phyloP scores from a whole-genome alignment of 2,888 invertebrate species.

The Sarcophaga rosellei region DNA sequence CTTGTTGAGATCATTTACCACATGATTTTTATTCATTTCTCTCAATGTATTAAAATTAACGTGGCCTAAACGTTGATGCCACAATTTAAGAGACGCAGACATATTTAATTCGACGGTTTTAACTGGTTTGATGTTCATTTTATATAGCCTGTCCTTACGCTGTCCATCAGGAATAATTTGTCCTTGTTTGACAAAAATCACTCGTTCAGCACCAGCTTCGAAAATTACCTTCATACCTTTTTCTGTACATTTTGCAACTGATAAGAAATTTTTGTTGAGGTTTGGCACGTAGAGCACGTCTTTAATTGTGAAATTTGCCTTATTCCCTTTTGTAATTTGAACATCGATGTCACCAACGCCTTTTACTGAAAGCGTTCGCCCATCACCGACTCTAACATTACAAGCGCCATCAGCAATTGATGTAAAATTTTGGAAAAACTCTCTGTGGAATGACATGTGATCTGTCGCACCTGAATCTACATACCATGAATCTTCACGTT shows the following conservation, averaged over 20 bases:
- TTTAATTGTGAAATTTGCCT: neutral
- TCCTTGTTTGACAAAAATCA: slow-evolving; percentile 18
- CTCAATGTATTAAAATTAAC: no score
- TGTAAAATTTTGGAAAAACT: no score
- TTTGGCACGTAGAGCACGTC: slow-evolving; percentile 8
- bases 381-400: slow-evolving; percentile 45
- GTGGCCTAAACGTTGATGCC: slow-evolving; percentile 18
- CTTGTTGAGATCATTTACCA: slow-evolving; percentile 6
- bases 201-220: slow-evolving; percentile 40
- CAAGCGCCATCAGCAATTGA: no score
- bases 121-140: no score
- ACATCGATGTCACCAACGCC: slow-evolving; percentile 32
- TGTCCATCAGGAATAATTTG: neutral
- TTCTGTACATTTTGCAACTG: slow-evolving; percentile 23
- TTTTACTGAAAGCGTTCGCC: slow-evolving; percentile 20
- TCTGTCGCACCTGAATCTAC: no score
- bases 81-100: slow-evolving; percentile 1
- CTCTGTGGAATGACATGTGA: no score
- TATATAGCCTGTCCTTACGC: no score
- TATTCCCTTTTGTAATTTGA: neutral
- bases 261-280: slow-evolving; percentile 11
- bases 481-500: no score
- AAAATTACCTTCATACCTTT: slow-evolving; percentile 34
- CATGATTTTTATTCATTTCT: no score
- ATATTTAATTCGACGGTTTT: neutral